Evolutionary conservation across 1,140 invertebrate genomes (phyloP).

Genomic region (Oedothorax gibbosus): DNA sequence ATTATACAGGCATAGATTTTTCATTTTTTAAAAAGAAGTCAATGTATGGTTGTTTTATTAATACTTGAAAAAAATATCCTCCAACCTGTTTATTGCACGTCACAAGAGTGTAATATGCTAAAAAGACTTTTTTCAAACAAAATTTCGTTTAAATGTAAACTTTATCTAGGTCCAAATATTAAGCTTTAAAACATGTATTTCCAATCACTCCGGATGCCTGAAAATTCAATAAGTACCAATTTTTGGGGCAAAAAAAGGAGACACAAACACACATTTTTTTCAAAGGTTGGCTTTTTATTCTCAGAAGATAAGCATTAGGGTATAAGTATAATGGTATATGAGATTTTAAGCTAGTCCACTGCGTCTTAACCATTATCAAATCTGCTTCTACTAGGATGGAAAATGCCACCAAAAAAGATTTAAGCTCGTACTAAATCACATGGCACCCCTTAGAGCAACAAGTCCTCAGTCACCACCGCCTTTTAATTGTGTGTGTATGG

Average conservation of each 20-base stretch:
- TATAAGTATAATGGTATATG: slow-evolving; percentile 60
- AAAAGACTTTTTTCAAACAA: no score
- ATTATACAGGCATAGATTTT: no score
- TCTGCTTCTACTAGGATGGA: slow-evolving; percentile 60
- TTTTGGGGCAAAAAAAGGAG: slow-evolving; percentile 9
- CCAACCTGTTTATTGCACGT: no score
- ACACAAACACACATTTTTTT: slow-evolving; percentile 43
- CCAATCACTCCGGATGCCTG: no score
- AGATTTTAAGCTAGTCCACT: slow-evolving; percentile 58
- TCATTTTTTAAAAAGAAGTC: no score
- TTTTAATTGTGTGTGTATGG: slow-evolving; percentile 31
- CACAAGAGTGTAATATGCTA: no score
- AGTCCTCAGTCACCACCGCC: slow-evolving; percentile 58
- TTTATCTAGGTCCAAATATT: no score
- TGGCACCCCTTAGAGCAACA: slow-evolving; percentile 60
- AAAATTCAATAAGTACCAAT: no score
- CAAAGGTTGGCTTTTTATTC: slow-evolving; percentile 60
- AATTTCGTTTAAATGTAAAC: no score
- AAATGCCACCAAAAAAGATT: slow-evolving; percentile 58
- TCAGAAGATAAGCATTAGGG: slow-evolving; percentile 62
- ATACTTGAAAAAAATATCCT: no score
- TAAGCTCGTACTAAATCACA: slow-evolving; percentile 62
- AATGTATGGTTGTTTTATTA: no score
- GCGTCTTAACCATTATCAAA: slow-evolving; percentile 56
- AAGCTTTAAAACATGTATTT: no score